Base-by-base conservation (phyloP, 2,113 vertebrate species). In the Syngnathus typhle region DNA sequence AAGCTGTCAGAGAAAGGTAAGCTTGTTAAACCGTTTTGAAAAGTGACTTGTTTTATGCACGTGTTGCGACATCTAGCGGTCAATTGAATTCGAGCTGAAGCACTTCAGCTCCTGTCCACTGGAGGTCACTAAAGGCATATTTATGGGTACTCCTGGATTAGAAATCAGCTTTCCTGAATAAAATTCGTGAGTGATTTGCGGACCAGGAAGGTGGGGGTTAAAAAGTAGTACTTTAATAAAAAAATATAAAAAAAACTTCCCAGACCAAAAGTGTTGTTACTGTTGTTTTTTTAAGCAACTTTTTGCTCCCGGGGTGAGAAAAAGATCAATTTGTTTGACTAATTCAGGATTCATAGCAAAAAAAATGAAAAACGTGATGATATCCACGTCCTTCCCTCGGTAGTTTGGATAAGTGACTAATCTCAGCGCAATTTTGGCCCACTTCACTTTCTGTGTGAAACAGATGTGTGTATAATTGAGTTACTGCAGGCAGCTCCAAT, bases 401-500 rank as follows among this genome's bases (percentile, higher is more conserved):
- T n/a, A 52, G 19, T 52, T 52, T 52, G 19, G 9, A 52, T 51
- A 51, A 51, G 49, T n/a, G 49, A 51, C 19, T 21, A 52, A 52
- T 52, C 49, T n/a, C 49, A 7, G 19, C 13, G 49, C 49, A 52
- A 52, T 52, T 52, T 52, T 52, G 49, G 44, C 44, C 16, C 15
- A 15, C 5, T 4, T 47, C 44, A 47, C 16, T 47, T 59, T 43
- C 46, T 54, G 63, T 61, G 51, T 68, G 47, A 70, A 70, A 70
- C 37, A 65, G 55, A 70, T 59, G 64, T 56, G 75, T 64, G 73
- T 84, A 81, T 82, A 81, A 85, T 79, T 85, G 82, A 81, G 79
- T 80, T 81, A 80, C 54, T 58, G 65, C 68, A 83, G 82, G 41
- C 64, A 64, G 63, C 67, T 78, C 55, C 75, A 77, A 82, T 79